Base-by-base conservation (phyloP, 2,888 invertebrate genomes). In the Cantharis rufa region DNA sequence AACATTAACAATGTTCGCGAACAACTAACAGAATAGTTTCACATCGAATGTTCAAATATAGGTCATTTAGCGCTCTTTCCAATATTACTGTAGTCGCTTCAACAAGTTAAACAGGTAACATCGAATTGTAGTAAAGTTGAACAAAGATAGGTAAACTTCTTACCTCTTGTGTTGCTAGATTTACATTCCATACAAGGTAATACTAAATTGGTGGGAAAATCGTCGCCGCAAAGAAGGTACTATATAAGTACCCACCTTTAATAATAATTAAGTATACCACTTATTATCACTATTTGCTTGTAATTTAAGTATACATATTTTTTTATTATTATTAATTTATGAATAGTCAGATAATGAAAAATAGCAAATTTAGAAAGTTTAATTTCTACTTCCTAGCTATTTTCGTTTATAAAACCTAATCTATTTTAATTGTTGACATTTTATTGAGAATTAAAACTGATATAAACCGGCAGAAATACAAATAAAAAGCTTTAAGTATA, bases 21-120 rank as follows among this genome's bases (percentile, higher is more conserved):
- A 48, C 76, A 70, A 73, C 74, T 74, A 71, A 68, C 69, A 70
- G 70, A 32, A 24, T 66, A 70, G 70, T 78, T 78, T 73, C 72
- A 75, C 75, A 21, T 70, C 15, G 75, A 70, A 75, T 62, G 72
- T 70, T 75, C 66, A 69, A 78, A 78, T 78, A 70, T 78, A 75
- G 78, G 78, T 78, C 78, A 75, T 75, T 75, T 75, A 62, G 77
- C 77, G 75, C 74, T 74, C 75, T 75, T 77, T 75, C 75, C 76
- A 64, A 15, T 21, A 61, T 62, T 72, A 72, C 13, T 69, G 69
- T 18, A 62, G 71, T 15, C 68, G 21, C 64, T 68, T 63, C 62
- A 32, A 27, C 72, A 72, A 66, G 72, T 72, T 16, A 21, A 15
- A 18, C 7, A 72, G 32, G 66, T 28, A 18, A 62, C 62, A 16